Percentiles rank a stretch among this genome's conserved stretches.
phyloP scores from a whole-genome alignment of 2,888 invertebrate genomes.

The Mesorhabditis belari region DNA sequence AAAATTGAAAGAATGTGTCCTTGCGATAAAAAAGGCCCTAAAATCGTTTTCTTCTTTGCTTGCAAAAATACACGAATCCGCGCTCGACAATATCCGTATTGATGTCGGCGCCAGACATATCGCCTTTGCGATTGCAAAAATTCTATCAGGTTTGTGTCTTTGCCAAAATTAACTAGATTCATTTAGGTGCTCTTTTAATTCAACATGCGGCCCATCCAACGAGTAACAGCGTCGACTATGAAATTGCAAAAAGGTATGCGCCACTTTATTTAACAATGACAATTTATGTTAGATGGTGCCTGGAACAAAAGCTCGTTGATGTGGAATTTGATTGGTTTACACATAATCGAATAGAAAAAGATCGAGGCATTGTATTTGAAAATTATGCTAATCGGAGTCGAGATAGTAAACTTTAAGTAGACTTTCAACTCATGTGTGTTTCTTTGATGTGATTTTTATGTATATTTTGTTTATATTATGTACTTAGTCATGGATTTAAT shows the following conservation, averaged over 20 bases:
- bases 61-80: slow-evolving; percentile 12
- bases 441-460: not conserved
- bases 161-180: not conserved
- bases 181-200: slow-evolving; percentile 51
- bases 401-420: not conserved
- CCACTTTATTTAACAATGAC: not conserved
- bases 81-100: slow-evolving; percentile 31
- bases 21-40: slow-evolving; percentile 15
- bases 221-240: slow-evolving; percentile 22
- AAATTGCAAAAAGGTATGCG: slow-evolving; percentile 26
- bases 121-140: slow-evolving; percentile 57
- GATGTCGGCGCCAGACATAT: slow-evolving; percentile 58
- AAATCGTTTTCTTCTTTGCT: slow-evolving; percentile 19
- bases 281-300: slow-evolving; percentile 16
- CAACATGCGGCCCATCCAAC: slow-evolving; percentile 51
- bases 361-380: slow-evolving; percentile 35
- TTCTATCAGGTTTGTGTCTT: slow-evolving; percentile 52
- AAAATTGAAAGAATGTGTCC: slow-evolving; percentile 11
- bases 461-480: too few relatives aligned
- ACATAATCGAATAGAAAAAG: slow-evolving; percentile 17
- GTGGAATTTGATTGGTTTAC: slow-evolving; percentile 24
- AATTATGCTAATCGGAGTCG: slow-evolving; percentile 11
- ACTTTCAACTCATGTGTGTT: not conserved
- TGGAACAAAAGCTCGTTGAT: slow-evolving; percentile 28
- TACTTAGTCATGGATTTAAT: too few relatives aligned